These are phyloP conservation scores for Aplidium turbinatum DNA, from an alignment of 23 tunicate genomes.

Conservation along the genomic window DNA sequence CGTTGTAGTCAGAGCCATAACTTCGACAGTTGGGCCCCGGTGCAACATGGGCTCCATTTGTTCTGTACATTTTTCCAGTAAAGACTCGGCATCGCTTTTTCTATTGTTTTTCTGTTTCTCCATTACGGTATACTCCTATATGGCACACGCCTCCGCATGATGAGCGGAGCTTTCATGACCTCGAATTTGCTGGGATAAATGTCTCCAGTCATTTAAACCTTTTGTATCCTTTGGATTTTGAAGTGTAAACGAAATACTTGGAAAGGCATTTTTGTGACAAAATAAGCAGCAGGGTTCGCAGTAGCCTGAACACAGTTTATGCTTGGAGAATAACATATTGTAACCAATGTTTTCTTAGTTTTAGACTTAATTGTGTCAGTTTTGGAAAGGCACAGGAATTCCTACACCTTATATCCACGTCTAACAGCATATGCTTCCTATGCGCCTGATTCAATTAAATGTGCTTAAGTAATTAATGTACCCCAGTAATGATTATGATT, in stretches of 20 bases:
- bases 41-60: too few relatives aligned
- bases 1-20: too few relatives aligned
- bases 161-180: constrained; percentile 21
- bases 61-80: constrained; percentile 28
- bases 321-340: constrained; percentile 13
- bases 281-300: constrained; percentile 31
- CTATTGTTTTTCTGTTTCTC: constrained; percentile 15
- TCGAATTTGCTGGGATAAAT: constrained; percentile 31
- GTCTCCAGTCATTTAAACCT: constrained; percentile 21
- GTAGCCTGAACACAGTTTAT: constrained; percentile 28
- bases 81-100: constrained; percentile 27
- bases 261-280: constrained; percentile 17
- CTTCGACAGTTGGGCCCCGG: too few relatives aligned
- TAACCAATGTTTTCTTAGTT: constrained; percentile 19
- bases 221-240: constrained; percentile 24
- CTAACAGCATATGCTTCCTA: too few relatives aligned
- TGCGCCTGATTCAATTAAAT: too few relatives aligned
- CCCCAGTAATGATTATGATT: too few relatives aligned
- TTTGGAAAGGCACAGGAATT: too few relatives aligned
- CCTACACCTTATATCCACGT: too few relatives aligned
- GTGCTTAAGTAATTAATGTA: too few relatives aligned
- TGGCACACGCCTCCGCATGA: constrained; percentile 38
- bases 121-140: constrained; percentile 27
- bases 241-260: constrained; percentile 8
- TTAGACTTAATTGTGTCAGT: constrained; percentile 19